These are phyloP conservation scores for Syritta pipiens DNA, from an alignment of 2,888 invertebrate species.

Conservation along the genomic window DNA sequence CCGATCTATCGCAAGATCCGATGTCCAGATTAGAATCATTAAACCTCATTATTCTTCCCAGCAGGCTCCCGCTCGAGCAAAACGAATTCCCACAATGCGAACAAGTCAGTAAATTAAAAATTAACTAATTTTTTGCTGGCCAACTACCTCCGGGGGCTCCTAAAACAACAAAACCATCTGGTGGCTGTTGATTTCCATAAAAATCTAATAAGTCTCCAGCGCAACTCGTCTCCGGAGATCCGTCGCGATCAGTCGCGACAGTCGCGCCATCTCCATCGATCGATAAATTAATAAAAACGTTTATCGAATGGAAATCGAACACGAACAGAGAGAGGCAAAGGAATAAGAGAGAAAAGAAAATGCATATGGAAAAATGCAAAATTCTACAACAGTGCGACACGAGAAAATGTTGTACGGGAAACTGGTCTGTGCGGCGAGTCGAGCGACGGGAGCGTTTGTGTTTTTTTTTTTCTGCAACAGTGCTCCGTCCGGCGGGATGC, in stretches of 20 bases:
- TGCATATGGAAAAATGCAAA: slow-evolving; percentile 69
- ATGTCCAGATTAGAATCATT: too few species aligned
- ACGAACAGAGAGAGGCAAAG: slow-evolving; percentile 13
- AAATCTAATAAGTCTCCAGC: slow-evolving; percentile 66
- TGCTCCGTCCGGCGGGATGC: slow-evolving; percentile 39
- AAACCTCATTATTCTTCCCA: too few species aligned
- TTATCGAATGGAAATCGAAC: slow-evolving; percentile 67
- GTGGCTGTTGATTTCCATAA: slow-evolving; percentile 52
- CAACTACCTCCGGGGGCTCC: background rate
- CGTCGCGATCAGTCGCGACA: background rate
- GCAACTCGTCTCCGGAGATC: background rate
- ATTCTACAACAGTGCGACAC: slow-evolving; percentile 59
- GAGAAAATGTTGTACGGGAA: slow-evolving; percentile 63
- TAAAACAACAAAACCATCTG: slow-evolving; percentile 26
- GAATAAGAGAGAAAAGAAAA: slow-evolving; percentile 32
- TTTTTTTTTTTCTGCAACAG: slow-evolving; percentile 13
- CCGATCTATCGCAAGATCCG: too few species aligned
- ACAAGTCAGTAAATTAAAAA: slow-evolving; percentile 19
- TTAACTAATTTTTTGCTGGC: slow-evolving; percentile 24
- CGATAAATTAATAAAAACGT: slow-evolving; percentile 69
- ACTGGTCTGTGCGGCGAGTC: slow-evolving; percentile 42
- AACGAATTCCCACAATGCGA: background rate
- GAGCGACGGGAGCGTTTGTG: background rate
- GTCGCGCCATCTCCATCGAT: slow-evolving; percentile 47
- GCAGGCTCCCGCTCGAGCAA: too few species aligned